Percentiles rank a stretch among this genome's conserved stretches.
phyloP scores from a whole-genome alignment of 2,113 vertebrate species.

The Agapornis roseicollis region DNA sequence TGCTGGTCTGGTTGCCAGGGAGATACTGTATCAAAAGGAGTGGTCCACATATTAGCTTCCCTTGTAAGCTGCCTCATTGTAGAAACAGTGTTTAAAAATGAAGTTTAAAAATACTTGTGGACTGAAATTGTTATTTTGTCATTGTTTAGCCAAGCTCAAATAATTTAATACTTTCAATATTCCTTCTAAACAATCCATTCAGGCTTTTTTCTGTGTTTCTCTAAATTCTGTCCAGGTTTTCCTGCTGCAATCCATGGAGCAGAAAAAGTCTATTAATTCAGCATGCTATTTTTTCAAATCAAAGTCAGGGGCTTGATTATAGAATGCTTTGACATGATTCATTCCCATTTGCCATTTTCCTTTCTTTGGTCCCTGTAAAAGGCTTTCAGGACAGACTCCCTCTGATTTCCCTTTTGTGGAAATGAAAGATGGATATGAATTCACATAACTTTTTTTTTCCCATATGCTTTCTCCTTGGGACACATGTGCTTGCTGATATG shows the following conservation, averaged over 20 bases:
- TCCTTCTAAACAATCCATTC: not conserved
- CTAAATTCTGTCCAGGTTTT: not conserved
- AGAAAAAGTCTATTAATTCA: not conserved
- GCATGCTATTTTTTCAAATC: not conserved
- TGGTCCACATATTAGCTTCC: not conserved
- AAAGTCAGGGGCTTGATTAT: not conserved
- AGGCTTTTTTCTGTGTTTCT: not conserved
- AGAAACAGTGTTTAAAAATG: constrained; percentile 56
- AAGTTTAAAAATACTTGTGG: constrained; percentile 45
- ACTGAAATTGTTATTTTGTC: constrained; percentile 18
- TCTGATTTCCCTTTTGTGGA: not conserved
- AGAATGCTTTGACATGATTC: not conserved
- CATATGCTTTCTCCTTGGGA: not conserved
- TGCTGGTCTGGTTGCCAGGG: constrained; percentile 11
- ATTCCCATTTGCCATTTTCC: not conserved
- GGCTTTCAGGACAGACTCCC: not conserved
- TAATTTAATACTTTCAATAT: constrained; percentile 24
- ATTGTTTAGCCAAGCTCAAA: constrained; percentile 42
- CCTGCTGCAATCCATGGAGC: not conserved
- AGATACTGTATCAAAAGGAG: constrained; percentile 53
- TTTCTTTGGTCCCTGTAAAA: not conserved
- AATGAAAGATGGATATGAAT: not conserved
- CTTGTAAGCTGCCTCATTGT: not conserved
- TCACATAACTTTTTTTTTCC: not conserved
- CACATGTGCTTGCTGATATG: not conserved